Evolutionary conservation across 2,888 invertebrate species (phyloP).

Genomic region (Apamea sordens): DNA sequence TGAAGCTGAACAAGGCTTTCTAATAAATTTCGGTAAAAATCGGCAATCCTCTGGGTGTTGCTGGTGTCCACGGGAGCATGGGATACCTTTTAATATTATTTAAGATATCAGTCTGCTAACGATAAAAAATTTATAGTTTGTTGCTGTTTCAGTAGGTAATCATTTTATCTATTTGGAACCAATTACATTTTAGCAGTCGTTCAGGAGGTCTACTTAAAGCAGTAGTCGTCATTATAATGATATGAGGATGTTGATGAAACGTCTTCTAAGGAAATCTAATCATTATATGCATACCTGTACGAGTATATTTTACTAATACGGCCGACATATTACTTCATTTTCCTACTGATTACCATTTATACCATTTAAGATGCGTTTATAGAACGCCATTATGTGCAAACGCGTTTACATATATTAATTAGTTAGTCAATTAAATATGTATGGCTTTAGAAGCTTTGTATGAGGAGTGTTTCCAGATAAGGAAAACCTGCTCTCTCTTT

Average conservation of each 20-base stretch:
- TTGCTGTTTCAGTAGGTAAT: not conserved
- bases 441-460: not conserved
- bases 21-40: no score
- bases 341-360: constrained; percentile 35
- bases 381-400: constrained; percentile 20
- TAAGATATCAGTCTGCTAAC: not conserved
- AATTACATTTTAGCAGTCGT: not conserved
- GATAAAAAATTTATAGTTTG: not conserved
- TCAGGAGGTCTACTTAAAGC: constrained; percentile 11
- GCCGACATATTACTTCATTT: constrained; percentile 30
- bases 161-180: not conserved
- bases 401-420: constrained; percentile 34
- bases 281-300: constrained; percentile 25
- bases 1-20: not conserved
- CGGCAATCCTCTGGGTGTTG: not conserved
- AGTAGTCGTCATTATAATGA: constrained; percentile 3
- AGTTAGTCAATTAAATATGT: constrained; percentile 12
- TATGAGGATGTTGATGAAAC: constrained; percentile 29
- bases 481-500: not conserved
- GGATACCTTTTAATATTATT: not conserved
- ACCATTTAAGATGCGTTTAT: constrained; percentile 32
- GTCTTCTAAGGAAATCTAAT: constrained; percentile 15
- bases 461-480: constrained; percentile 2
- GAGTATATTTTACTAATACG: constrained; percentile 34
- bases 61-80: no score